Percentiles rank a stretch among this genome's conserved stretches.
phyloP scores from a whole-genome alignment of 2,888 invertebrate species.

The Biston betularia region DNA sequence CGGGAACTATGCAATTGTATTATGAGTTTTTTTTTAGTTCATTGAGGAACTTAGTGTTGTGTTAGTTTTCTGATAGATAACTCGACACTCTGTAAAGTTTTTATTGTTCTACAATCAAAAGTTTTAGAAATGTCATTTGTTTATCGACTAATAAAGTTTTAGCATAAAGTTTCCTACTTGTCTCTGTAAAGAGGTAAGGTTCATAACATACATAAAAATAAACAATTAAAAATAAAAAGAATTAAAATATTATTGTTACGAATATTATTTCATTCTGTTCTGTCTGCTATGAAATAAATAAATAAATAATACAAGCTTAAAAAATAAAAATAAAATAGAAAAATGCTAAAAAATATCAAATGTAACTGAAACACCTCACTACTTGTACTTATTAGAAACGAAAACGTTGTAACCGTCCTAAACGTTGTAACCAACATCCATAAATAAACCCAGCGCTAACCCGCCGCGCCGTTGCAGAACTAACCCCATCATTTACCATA shows the following conservation, averaged over 20 bases:
- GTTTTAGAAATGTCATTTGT: slow-evolving; percentile 19
- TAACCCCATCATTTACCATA: slow-evolving; percentile 31
- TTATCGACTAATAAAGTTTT: too few species aligned
- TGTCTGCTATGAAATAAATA: too few species aligned
- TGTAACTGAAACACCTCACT: not conserved
- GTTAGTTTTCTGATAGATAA: not conserved
- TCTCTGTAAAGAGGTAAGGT: slow-evolving; percentile 17
- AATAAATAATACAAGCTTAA: too few species aligned
- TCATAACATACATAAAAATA: too few species aligned
- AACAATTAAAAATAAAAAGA: too few species aligned
- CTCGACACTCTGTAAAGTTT: not conserved
- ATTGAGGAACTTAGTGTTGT: not conserved
- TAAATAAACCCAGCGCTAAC: slow-evolving; percentile 16
- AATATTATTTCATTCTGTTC: too few species aligned
- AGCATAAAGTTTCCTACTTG: slow-evolving; percentile 22
- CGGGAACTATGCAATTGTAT: not conserved
- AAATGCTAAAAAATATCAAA: not conserved
- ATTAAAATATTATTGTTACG: too few species aligned
- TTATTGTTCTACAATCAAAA: too few species aligned
- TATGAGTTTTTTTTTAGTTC: not conserved
- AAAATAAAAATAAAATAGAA: too few species aligned
- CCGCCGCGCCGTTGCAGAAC: slow-evolving; percentile 25
- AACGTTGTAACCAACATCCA: slow-evolving; percentile 6
- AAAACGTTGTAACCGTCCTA: not conserved
- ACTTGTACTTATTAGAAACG: too few species aligned